Evolutionary conservation across 2,797 vertebrate genomes (phyloP).

Genomic region (Avahi laniger): DNA sequence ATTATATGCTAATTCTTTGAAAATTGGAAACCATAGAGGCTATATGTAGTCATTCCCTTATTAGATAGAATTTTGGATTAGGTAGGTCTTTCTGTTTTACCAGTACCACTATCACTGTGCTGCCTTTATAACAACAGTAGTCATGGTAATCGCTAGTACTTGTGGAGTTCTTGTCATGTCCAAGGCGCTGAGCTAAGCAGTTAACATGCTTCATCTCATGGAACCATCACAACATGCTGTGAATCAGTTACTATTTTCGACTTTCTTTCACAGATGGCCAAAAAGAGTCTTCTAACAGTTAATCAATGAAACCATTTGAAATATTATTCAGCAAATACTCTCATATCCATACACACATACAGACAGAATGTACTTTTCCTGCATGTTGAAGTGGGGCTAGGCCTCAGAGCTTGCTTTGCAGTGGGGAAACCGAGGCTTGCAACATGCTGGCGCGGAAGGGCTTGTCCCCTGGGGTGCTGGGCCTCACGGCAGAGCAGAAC

Average conservation of each 20-base stretch:
- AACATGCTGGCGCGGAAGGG: background rate
- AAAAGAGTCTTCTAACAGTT: background rate
- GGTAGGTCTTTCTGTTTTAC: background rate
- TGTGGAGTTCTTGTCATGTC: background rate
- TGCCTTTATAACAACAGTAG: background rate
- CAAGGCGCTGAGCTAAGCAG: background rate
- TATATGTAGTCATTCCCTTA: background rate
- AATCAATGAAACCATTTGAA: background rate
- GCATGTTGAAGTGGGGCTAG: background rate
- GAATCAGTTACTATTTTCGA: background rate
- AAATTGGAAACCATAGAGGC: background rate
- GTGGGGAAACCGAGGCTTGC: background rate
- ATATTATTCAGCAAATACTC: background rate
- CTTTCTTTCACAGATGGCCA: background rate
- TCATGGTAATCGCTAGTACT: background rate
- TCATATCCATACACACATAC: accelerated
- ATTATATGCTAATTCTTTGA: background rate
- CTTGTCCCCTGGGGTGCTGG: background rate
- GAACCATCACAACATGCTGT: background rate
- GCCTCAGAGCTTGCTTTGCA: background rate
- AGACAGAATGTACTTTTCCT: background rate
- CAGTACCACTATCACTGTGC: background rate
- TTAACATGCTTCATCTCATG: background rate
- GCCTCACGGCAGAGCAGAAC: background rate
- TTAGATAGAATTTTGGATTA: background rate